Conservation (phyloP, 2,113 vertebrate genomes). For the Pollimyrus isidori region DNA sequence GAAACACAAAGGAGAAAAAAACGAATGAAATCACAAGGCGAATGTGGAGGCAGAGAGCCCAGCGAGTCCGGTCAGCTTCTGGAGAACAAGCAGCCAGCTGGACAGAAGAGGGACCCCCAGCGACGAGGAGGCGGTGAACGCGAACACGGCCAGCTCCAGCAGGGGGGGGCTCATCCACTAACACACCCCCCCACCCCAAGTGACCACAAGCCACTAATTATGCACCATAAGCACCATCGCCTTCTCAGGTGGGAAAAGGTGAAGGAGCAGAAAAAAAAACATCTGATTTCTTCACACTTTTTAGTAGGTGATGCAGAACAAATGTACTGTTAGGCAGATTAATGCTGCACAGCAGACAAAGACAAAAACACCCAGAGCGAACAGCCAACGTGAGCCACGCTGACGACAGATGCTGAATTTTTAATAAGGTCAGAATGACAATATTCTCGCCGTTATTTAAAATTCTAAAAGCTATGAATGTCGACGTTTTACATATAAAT, state of each 20-base stretch:
- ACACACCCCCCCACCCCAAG: constrained; percentile 50
- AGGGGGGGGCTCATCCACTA: constrained; percentile 46
- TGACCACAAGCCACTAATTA: constrained; percentile 46
- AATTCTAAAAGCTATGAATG: not conserved
- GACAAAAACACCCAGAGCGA: not conserved
- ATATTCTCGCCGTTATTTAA: constrained; percentile 7
- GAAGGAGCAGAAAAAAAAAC: constrained; percentile 31
- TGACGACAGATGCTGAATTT: not conserved
- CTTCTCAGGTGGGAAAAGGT: constrained; percentile 29
- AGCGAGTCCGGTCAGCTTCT: not conserved
- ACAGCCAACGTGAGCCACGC: not conserved
- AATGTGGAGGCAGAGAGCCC: not conserved
- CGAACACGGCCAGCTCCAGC: constrained; percentile 38
- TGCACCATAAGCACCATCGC: constrained; percentile 33
- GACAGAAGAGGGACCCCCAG: constrained; percentile 23
- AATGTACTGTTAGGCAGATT: not conserved
- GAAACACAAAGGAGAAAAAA: not conserved
- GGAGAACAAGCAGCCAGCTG: not conserved
- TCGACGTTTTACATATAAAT: not conserved
- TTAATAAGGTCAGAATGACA: constrained; percentile 6
- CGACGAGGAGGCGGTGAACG: constrained; percentile 45
- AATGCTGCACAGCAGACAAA: not conserved
- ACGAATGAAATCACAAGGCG: not conserved
- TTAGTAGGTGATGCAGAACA: constrained; percentile 50
- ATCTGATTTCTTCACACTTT: constrained; percentile 44